Evolutionary conservation across 2,888 invertebrate species (phyloP).

Genomic region (Eueremaeus valkanovi): DNA sequence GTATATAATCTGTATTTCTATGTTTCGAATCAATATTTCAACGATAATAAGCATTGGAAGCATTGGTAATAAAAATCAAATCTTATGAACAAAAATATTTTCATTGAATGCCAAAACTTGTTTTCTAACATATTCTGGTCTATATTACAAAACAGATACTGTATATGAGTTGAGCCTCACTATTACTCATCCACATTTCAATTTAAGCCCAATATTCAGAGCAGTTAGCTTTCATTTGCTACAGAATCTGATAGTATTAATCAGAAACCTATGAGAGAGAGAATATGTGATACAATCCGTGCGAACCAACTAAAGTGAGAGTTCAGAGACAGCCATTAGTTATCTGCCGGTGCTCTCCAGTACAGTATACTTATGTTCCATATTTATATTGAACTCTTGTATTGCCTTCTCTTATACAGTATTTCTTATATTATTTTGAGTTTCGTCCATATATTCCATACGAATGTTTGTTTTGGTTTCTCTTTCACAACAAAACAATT

Average conservation of each 20-base stretch:
- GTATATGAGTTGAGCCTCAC: neutral
- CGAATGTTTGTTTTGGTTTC: neutral
- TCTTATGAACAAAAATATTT: neutral
- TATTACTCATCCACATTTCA: conserved; percentile 5
- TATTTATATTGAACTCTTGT: too few species aligned
- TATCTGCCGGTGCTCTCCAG: conserved; percentile 1
- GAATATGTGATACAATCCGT: conserved; percentile 7
- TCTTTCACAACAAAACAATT: neutral
- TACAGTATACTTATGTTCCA: neutral
- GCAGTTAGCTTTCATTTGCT: conserved; percentile 15
- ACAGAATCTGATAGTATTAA: neutral
- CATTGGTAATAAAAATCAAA: neutral
- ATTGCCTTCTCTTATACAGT: too few species aligned
- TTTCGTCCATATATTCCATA: neutral
- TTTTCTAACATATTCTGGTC: neutral
- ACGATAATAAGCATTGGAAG: too few species aligned
- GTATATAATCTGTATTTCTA: too few species aligned
- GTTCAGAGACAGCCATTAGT: neutral
- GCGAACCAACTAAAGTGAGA: neutral
- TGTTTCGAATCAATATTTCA: too few species aligned
- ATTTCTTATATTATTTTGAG: neutral
- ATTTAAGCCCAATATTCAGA: neutral
- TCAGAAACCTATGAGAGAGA: neutral
- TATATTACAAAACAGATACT: neutral
- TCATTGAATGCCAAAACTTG: neutral